These are phyloP conservation scores for Mastigias papua DNA, from an alignment of 30 jellyfish, hydroid and myxozoan species.

Conservation along the genomic window DNA sequence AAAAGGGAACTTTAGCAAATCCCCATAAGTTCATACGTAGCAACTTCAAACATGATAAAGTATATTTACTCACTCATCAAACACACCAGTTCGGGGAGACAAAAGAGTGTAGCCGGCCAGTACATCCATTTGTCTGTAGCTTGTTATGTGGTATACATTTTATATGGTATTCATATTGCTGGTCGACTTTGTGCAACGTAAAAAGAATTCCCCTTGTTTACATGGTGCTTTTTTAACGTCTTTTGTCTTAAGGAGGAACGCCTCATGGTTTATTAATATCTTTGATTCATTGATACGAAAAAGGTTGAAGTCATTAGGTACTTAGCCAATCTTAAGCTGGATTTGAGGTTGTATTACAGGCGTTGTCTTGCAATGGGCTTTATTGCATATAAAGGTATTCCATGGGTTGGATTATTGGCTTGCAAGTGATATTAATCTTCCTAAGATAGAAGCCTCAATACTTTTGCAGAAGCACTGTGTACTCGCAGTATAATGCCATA, in stretches of 20 bases:
- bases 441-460: background rate
- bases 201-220: background rate
- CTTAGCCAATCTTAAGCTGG: background rate
- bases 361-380: background rate
- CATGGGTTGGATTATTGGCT: background rate
- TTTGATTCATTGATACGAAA: background rate
- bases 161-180: too few species aligned
- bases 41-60: too few species aligned
- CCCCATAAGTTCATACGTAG: too few species aligned
- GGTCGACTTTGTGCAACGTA: background rate
- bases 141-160: too few species aligned
- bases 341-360: constrained; percentile 18
- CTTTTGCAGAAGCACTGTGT: background rate
- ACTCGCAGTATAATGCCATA: too few species aligned
- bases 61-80: too few species aligned
- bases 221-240: background rate
- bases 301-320: background rate
- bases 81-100: too few species aligned
- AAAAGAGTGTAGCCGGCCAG: too few species aligned
- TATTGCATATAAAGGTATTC: background rate
- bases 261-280: background rate
- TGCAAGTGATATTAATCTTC: background rate
- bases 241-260: background rate
- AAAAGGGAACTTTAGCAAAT: too few species aligned
- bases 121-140: too few species aligned